Evolutionary conservation across 30 jellyfish, hydroid and myxozoan genomes (phyloP).

Genomic region (Catostylus mosaicus): DNA sequence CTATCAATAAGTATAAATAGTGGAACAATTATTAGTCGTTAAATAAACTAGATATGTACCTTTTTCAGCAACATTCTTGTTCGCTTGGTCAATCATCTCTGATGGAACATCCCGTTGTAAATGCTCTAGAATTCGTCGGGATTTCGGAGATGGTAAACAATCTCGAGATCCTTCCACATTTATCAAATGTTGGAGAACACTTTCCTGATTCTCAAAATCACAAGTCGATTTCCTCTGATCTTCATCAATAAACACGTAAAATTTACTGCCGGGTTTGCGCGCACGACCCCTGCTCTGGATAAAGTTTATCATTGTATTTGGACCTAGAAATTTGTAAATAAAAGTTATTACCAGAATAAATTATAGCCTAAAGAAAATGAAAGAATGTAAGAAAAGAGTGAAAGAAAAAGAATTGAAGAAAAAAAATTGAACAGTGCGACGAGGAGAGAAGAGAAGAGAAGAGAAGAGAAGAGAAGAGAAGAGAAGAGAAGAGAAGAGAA

Average conservation of each 20-base stretch:
- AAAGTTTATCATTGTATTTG: constrained; percentile 48
- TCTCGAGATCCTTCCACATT: constrained; percentile 31
- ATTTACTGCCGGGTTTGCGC: constrained; percentile 60
- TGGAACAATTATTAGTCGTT: too few relatives aligned
- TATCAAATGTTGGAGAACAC: constrained; percentile 33
- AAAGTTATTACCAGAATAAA: too few relatives aligned
- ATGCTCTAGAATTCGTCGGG: constrained; percentile 38
- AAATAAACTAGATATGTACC: too few relatives aligned
- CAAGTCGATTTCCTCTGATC: not conserved
- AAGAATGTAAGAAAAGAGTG: too few relatives aligned
- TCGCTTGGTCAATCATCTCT: not conserved
- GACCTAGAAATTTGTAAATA: constrained; percentile 23
- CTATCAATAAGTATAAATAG: too few relatives aligned
- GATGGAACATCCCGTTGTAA: not conserved
- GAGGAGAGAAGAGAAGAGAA: not conserved
- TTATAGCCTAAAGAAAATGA: not conserved
- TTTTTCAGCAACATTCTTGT: not conserved
- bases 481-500: too few relatives aligned
- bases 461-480: too few relatives aligned
- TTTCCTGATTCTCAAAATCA: constrained; percentile 59
- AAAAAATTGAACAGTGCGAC: not conserved
- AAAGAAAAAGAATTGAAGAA: not conserved
- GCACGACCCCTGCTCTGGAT: constrained; percentile 87
- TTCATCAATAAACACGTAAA: constrained; percentile 48
- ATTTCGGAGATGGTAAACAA: constrained; percentile 37